Evolutionary conservation across 2,113 vertebrate species (phyloP).

Genomic region (Acanthochromis polyacanthus): DNA sequence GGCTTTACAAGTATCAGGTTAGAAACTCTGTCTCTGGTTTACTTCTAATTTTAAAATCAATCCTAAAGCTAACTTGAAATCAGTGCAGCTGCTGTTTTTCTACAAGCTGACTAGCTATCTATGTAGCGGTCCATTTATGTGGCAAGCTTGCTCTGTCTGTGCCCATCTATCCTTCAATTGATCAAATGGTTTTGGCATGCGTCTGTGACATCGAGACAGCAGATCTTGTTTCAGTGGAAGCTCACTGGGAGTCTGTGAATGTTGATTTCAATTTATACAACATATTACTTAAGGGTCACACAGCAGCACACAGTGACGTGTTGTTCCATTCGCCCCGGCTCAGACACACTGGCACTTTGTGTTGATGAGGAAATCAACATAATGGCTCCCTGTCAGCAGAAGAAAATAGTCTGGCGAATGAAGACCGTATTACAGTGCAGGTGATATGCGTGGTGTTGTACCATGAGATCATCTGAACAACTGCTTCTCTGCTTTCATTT

Average conservation of each 20-base stretch:
- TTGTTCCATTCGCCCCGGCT: not conserved
- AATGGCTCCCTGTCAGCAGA: conserved; percentile 20
- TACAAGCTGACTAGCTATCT: not conserved
- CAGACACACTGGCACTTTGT: conserved; percentile 11
- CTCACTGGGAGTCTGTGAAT: conserved; percentile 5
- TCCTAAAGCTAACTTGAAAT: not conserved
- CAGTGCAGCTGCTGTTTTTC: not conserved
- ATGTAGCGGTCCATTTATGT: not conserved
- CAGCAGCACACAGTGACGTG: conserved; percentile 14
- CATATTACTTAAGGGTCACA: conserved; percentile 8
- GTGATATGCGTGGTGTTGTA: not conserved
- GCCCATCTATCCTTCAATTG: not conserved
- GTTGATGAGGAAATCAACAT: conserved; percentile 28
- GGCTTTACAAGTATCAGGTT: no score
- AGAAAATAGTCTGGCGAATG: not conserved
- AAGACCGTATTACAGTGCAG: not conserved
- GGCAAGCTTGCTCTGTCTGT: not conserved
- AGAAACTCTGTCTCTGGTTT: no score
- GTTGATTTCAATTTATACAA: conserved; percentile 17
- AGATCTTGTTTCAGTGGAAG: conserved; percentile 30
- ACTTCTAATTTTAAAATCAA: not conserved
- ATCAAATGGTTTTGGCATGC: conserved; percentile 36
- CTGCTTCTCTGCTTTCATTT: conserved; percentile 16
- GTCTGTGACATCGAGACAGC: conserved; percentile 11
- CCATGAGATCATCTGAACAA: not conserved